These are phyloP conservation scores for Belgica antarctica DNA, from an alignment of 2,888 invertebrate species.

Conservation along the genomic window DNA sequence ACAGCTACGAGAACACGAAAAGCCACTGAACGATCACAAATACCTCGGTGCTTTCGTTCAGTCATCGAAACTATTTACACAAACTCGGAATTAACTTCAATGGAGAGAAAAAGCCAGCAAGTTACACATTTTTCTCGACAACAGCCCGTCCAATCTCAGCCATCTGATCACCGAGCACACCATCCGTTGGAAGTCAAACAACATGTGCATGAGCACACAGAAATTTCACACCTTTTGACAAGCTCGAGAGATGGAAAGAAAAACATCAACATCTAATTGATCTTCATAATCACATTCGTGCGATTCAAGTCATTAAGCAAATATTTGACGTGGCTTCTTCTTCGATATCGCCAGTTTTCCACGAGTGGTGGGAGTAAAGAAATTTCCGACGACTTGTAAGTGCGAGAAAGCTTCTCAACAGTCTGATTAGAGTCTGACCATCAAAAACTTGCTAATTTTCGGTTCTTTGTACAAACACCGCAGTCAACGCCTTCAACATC, in stretches of 20 bases:
- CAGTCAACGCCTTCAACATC: too few relatives aligned
- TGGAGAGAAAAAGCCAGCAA: background rate
- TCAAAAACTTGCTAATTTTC: background rate
- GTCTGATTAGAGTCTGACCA: conserved; percentile 11
- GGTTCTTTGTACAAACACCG: background rate
- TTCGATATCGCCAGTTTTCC: background rate
- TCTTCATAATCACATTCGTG: background rate
- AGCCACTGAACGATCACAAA: too few relatives aligned
- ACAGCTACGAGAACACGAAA: too few relatives aligned
- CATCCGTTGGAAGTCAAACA: conserved; percentile 4
- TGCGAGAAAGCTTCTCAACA: conserved; percentile 3
- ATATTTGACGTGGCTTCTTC: background rate
- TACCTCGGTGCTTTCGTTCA: too few relatives aligned
- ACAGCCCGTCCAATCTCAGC: conserved; percentile 2
- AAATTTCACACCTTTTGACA: conserved; percentile 16
- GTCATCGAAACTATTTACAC: too few relatives aligned
- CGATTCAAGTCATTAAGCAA: conserved; percentile 3
- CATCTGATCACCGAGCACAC: background rate
- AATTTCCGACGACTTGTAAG: background rate
- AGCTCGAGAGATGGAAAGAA: background rate
- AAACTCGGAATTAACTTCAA: background rate
- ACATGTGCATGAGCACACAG: background rate
- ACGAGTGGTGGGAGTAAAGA: background rate
- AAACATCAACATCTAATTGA: conserved; percentile 25
- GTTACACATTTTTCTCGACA: conserved; percentile 19